phyloP scores from a whole-genome alignment of 2,888 invertebrate species.

The Plebejus anna region DNA sequence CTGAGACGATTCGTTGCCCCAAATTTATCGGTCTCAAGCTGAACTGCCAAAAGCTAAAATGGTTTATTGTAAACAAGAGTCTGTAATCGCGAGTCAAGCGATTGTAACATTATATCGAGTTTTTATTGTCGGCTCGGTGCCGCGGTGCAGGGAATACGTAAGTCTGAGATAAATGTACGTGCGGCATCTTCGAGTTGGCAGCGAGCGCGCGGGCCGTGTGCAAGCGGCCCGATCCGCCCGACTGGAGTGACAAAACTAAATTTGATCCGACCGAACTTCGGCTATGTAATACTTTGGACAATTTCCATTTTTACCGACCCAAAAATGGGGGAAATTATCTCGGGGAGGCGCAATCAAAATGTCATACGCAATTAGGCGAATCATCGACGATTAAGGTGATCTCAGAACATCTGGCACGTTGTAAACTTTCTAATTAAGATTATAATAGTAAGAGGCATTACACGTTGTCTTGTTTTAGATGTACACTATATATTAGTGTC shows the following conservation, averaged over 20 bases:
- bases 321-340: background rate
- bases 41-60: background rate
- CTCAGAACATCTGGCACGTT: conserved; percentile 24
- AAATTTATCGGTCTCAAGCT: conserved; percentile 45
- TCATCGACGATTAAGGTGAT: conserved; percentile 30
- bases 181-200: conserved; percentile 60
- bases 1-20: conserved; percentile 48
- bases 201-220: conserved; percentile 71
- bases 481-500: conserved; percentile 6
- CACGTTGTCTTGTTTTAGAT: background rate
- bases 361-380: background rate
- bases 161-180: conserved; percentile 64
- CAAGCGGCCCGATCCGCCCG: conserved; percentile 71
- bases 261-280: conserved; percentile 70
- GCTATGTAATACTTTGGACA: conserved; percentile 50
- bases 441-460: conserved; percentile 17
- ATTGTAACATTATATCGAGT: conserved; percentile 29
- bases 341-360: conserved; percentile 4
- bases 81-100: conserved; percentile 1
- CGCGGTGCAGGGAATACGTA: conserved; percentile 57
- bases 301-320: conserved; percentile 41
- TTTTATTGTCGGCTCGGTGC: conserved; percentile 46
- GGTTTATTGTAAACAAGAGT: conserved; percentile 21
- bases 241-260: conserved; percentile 79
- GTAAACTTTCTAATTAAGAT: conserved; percentile 24